Evolutionary conservation across 64 coral and sea anemone species (phyloP), one percentile per base, ranked within the genome.

Genomic region (Montipora foliosa): DNA sequence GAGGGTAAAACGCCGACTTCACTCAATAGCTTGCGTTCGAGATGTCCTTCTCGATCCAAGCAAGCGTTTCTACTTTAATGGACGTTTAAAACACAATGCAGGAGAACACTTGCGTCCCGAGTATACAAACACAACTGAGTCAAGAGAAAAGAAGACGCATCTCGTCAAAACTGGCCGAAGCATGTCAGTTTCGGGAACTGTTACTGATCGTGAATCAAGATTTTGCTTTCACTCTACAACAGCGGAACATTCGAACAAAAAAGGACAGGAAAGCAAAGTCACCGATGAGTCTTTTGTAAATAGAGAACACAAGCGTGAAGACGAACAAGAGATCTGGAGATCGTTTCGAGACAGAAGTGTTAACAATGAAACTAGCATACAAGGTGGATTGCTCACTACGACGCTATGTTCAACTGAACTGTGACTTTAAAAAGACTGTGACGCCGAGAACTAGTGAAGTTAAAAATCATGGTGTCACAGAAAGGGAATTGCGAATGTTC

Each of bases 371-470:
- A 93, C 92, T 21, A 76, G 76, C 16, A 2, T 93, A 4, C 74
- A 88, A 74, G 83, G 87, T 57, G 92, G 92, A 10, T 88, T 79
- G 22, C 76, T 93, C 11, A 93, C 92, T 5, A 93, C 92, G 4
- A 88, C 83, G n/a, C 67, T 93, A 16, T 93, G 92, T 79, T 93
- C 92, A 15, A 93, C 92, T 3, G 92, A 93, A 47, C 92, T 93
- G 12, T 93, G 92, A 93, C 45, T 49, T 49, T 13, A 11, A 1
- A 12, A 76, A 48, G 44, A 11, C 7, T 37, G 37, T 37, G 37
- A 37, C 1, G 37, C 37, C 1, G 37, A 37, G 37, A 37, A 37
- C 37, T 37, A 37, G 6, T 57, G 11, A 57, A 57, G 53, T 6
- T 11, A 57, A 57, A 57, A 57, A 6, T 57, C 37, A 37, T 37